Evolutionary conservation across 2,888 invertebrate genomes (phyloP).

Genomic region (Pharmacophagus antenor): DNA sequence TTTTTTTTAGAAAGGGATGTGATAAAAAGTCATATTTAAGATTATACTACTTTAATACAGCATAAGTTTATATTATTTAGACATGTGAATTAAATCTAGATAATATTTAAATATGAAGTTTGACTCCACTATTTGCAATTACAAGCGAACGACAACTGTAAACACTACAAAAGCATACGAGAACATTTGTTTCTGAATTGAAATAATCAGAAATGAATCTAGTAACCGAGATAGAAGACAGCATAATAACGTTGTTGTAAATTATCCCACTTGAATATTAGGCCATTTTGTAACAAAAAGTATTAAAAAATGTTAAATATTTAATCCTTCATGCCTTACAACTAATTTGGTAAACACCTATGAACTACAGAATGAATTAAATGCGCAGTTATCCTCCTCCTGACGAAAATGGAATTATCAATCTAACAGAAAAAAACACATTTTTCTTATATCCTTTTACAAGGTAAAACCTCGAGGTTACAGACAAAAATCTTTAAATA

Average conservation of each 20-base stretch:
- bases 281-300: conserved; percentile 46
- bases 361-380: conserved; percentile 71
- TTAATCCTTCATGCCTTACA: conserved; percentile 48
- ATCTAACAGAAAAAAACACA: conserved; percentile 1
- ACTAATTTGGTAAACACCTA: conserved; percentile 43
- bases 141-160: conserved; percentile 6
- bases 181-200: conserved; percentile 20
- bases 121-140: conserved; percentile 53
- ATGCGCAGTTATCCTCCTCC: conserved; percentile 64
- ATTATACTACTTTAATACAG: conserved; percentile 75
- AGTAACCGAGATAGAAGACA: conserved; percentile 53
- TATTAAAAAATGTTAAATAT: conserved; percentile 38
- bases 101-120: conserved; percentile 63
- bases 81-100: conserved; percentile 57
- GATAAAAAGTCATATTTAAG: conserved; percentile 49
- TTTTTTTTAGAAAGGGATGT: no score
- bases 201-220: conserved; percentile 49
- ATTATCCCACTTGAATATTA: conserved; percentile 38
- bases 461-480: conserved; percentile 22
- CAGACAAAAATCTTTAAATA: conserved; percentile 23
- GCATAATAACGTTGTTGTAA: conserved; percentile 20
- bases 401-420: conserved; percentile 11
- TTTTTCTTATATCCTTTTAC: conserved; percentile 14
- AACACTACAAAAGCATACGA: conserved; percentile 15
- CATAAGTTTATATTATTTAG: conserved; percentile 64